Evolutionary conservation across 1,140 invertebrate species (phyloP).

Genomic region (Diprion similis): DNA sequence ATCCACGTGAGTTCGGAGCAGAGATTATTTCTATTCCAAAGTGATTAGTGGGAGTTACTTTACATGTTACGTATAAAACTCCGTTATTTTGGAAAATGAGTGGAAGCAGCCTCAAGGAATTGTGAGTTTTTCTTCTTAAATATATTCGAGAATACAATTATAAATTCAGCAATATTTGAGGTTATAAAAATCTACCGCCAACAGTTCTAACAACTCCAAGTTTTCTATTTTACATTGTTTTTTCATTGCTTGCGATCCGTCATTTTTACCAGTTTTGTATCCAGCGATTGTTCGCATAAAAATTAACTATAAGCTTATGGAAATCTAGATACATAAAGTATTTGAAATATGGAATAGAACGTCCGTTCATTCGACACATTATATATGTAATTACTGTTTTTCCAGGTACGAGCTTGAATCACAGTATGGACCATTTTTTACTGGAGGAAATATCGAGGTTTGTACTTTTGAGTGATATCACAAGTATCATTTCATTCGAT

Average conservation of each 20-base stretch:
- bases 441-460: conserved; percentile 79
- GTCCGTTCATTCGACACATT: background rate
- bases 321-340: background rate
- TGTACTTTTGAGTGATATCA: conserved; percentile 28
- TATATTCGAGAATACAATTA: background rate
- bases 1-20: too few species aligned
- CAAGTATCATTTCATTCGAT: conserved; percentile 5
- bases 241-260: too few species aligned
- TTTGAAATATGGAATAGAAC: background rate
- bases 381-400: conserved; percentile 30
- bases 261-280: background rate
- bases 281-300: conserved; percentile 8
- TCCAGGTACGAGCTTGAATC: conserved; percentile 79
- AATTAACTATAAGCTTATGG: background rate
- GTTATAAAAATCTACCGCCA: background rate
- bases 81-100: conserved; percentile 24
- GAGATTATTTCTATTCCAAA: too few species aligned
- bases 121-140: conserved; percentile 34
- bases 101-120: conserved; percentile 36
- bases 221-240: conserved; percentile 5
- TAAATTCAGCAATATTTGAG: background rate
- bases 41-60: too few species aligned
- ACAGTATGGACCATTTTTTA: conserved; percentile 85
- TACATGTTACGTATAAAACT: too few species aligned
- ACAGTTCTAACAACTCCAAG: background rate